Base-by-base conservation (phyloP, 53 echinoderm and acorn worm genomes). In the Echinometra lucunter region DNA sequence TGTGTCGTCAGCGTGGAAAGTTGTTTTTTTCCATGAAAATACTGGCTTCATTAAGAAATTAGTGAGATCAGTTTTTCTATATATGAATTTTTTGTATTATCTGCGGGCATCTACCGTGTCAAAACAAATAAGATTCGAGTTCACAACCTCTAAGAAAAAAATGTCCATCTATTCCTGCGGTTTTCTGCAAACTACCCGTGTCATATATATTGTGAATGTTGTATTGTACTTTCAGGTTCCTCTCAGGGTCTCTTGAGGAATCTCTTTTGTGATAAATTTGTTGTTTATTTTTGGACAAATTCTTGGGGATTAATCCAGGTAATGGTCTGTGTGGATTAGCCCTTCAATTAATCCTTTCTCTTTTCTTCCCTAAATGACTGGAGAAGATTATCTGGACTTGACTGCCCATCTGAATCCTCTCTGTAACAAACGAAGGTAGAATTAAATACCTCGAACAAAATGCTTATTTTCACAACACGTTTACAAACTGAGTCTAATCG, bases 41-140 rank as follows among this genome's bases (percentile, higher is more conserved):
- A n/a, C n/a, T n/a, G n/a, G n/a, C n/a, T n/a, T n/a, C n/a, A n/a
- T n/a, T n/a, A n/a, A n/a, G n/a, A n/a, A n/a, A n/a, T n/a, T n/a
- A n/a, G n/a, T n/a, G n/a, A n/a, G n/a, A n/a, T n/a, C n/a, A n/a
- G n/a, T n/a, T n/a, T n/a, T n/a, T n/a, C n/a, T n/a, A n/a, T n/a
- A n/a, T n/a, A n/a, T n/a, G n/a, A n/a, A n/a, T n/a, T n/a, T n/a
- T n/a, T n/a, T n/a, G n/a, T n/a, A n/a, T n/a, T n/a, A 13, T 53
- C 53, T 13, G 10, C 35, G 12, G 13, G 35, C 32, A 72, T 30
- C 35, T 35, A 35, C 32, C 3, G 72, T 30, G 32, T 32, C 32
- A 72, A 70, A 72, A 34, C 72, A 78, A 78, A 78, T 38, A 78
- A 42, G 42, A 40, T 78, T 19, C 42, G 78, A 78, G 78, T 78